phyloP scores from a whole-genome alignment of 2,797 vertebrate species.

The Scarus forsteni region DNA sequence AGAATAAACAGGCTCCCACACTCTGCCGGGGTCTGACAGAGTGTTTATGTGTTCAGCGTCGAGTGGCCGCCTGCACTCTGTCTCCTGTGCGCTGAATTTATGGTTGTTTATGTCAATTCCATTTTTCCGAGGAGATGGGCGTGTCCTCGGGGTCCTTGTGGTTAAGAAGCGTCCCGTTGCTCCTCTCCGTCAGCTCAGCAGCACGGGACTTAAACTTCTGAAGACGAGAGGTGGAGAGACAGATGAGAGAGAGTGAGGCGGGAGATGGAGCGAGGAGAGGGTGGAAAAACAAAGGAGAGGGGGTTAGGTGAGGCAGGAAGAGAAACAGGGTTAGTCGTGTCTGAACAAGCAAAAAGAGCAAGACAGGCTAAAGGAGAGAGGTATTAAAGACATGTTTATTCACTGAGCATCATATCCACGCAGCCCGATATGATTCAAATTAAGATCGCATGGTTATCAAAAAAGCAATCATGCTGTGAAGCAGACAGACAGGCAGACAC shows the following conservation, averaged over 20 bases:
- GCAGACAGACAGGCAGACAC: constrained; percentile 32
- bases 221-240: constrained; percentile 34
- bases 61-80: constrained; percentile 1
- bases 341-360: constrained; percentile 16
- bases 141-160: constrained; percentile 3
- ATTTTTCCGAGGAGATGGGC: constrained; percentile 22
- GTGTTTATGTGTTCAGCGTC: constrained; percentile 8
- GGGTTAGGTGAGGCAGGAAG: constrained; percentile 13
- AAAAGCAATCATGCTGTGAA: background rate
- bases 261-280: background rate
- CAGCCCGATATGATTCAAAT: background rate
- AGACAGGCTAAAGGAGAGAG: background rate
- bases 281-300: background rate
- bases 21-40: background rate
- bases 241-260: constrained; percentile 1
- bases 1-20: background rate
- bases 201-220: constrained; percentile 50
- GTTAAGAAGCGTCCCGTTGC: constrained; percentile 59
- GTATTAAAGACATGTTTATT: background rate
- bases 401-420: background rate
- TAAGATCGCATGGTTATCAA: background rate
- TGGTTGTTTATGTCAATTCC: constrained; percentile 12
- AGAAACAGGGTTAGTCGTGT: constrained; percentile 43
- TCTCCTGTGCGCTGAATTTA: background rate
- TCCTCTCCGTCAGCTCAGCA: background rate